These are phyloP conservation scores for Schizaphis graminum DNA, from an alignment of 2,888 invertebrate genomes.

Conservation along the genomic window DNA sequence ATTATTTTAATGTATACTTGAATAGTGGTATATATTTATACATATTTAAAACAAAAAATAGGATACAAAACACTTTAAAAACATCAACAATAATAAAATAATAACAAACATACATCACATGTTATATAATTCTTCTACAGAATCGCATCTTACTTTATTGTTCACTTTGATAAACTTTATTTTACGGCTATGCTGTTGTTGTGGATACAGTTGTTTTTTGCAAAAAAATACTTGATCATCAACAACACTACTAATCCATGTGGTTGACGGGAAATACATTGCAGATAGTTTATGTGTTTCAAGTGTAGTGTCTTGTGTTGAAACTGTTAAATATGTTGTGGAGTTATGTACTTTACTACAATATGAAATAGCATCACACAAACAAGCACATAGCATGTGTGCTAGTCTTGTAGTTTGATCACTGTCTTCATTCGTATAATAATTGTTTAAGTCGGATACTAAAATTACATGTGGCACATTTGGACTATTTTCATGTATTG, in stretches of 20 bases:
- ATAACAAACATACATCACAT: neutral
- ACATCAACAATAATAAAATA: neutral
- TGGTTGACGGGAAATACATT: conserved; percentile 54
- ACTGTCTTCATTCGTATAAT: conserved; percentile 26
- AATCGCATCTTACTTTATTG: conserved; percentile 54
- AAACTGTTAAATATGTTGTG: conserved; percentile 35
- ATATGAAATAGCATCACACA: conserved; percentile 34
- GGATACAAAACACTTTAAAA: neutral
- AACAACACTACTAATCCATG: conserved; percentile 34
- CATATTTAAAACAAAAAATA: neutral
- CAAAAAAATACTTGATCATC: conserved; percentile 24
- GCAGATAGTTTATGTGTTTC: conserved; percentile 48
- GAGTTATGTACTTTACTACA: conserved; percentile 35
- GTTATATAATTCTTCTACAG: conserved; percentile 54
- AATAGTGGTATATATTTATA: neutral
- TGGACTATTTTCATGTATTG: conserved; percentile 52
- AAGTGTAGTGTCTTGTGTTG: conserved; percentile 31
- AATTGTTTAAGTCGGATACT: conserved; percentile 49
- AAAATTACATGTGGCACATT: conserved; percentile 57
- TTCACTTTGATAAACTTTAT: conserved; percentile 44
- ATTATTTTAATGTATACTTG: neutral
- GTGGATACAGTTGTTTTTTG: conserved; percentile 26
- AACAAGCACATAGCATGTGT: conserved; percentile 61
- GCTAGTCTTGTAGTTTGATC: conserved; percentile 38
- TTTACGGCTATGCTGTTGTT: conserved; percentile 6